A percentile compares a stretch with the other conserved stretches of the same genome.
Evolutionary conservation across 2,797 vertebrate genomes (phyloP).

Genomic region (Gila robusta): DNA sequence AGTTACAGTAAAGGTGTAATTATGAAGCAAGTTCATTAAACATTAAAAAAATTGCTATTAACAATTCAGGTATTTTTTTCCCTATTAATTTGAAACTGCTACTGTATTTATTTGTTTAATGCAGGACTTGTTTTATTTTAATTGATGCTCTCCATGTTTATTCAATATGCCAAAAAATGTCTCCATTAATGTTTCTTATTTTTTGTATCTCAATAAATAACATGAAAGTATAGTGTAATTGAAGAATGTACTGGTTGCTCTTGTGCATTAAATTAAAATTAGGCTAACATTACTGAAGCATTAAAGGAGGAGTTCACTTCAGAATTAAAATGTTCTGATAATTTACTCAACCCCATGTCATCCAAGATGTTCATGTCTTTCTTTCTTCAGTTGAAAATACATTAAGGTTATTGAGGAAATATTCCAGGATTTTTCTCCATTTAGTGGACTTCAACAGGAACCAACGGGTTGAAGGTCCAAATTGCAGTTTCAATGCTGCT

Average conservation of each 20-base stretch:
- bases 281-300: neutral
- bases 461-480: too few relatives aligned
- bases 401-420: too few relatives aligned
- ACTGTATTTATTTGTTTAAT: slow-evolving; percentile 4
- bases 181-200: neutral
- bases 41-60: neutral
- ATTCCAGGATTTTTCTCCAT: too few relatives aligned
- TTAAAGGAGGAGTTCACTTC: neutral
- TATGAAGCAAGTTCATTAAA: neutral
- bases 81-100: neutral
- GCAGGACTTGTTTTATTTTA: neutral
- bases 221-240: neutral
- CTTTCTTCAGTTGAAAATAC: too few relatives aligned
- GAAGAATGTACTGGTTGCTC: neutral
- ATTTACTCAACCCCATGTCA: too few relatives aligned
- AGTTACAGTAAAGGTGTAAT: slow-evolving; percentile 7
- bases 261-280: neutral
- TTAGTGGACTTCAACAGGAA: too few relatives aligned
- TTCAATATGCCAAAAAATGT: neutral
- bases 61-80: neutral
- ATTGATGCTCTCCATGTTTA: neutral
- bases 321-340: too few relatives aligned
- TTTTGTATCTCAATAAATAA: neutral
- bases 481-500: too few relatives aligned
- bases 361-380: too few relatives aligned